Evolutionary conservation across 2,888 invertebrate species (phyloP).

Genomic region (Kuschelorhynchus macadamiae): DNA sequence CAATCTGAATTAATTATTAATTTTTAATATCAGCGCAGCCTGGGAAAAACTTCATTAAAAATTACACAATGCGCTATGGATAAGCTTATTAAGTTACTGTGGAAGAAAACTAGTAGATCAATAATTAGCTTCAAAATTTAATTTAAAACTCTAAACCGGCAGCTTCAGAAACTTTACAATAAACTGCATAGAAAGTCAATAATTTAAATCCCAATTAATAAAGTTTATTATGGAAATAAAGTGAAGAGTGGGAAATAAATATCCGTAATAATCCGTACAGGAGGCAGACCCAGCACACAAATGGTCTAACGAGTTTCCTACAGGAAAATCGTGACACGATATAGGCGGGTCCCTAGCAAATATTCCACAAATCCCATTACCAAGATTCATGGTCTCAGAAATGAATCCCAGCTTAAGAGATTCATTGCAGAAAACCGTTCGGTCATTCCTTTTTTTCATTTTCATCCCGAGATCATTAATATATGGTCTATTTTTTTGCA

Average conservation of each 20-base stretch:
- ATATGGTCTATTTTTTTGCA: too few relatives aligned
- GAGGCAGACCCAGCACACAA: slow-evolving; percentile 39
- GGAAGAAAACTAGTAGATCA: too few relatives aligned
- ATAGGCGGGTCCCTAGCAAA: slow-evolving; percentile 64
- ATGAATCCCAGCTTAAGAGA: slow-evolving; percentile 55
- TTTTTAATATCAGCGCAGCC: too few relatives aligned
- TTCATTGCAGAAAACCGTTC: slow-evolving; percentile 42
- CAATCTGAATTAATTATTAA: too few relatives aligned
- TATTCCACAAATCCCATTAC: slow-evolving; percentile 64
- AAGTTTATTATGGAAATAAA: slow-evolving; percentile 20
- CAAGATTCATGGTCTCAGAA: slow-evolving; percentile 64
- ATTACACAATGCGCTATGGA: too few relatives aligned
- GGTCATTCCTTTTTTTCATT: slow-evolving; percentile 27
- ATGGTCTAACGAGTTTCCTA: slow-evolving; percentile 46
- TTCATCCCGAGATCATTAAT: too few relatives aligned
- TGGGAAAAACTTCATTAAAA: too few relatives aligned
- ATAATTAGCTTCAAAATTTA: too few relatives aligned
- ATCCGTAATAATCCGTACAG: slow-evolving; percentile 38
- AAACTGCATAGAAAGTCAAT: background rate
- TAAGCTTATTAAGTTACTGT: too few relatives aligned
- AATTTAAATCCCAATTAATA: slow-evolving; percentile 22
- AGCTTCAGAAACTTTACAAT: too few relatives aligned
- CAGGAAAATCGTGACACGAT: slow-evolving; percentile 62
- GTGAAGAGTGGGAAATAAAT: slow-evolving; percentile 35
- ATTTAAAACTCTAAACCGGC: too few relatives aligned